Evolutionary conservation across 1,140 invertebrate species (phyloP).

Genomic region (Watersipora subatra): DNA sequence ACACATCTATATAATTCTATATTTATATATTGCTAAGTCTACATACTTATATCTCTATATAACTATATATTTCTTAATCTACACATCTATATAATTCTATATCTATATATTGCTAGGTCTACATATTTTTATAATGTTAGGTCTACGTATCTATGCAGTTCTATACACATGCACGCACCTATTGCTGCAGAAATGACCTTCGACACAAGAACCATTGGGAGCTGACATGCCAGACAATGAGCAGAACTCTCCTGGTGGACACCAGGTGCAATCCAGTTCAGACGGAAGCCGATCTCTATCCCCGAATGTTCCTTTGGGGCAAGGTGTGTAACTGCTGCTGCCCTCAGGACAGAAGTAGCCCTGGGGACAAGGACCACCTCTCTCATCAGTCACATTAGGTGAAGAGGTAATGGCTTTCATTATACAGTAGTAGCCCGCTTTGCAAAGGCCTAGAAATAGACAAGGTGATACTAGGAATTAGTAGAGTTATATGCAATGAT

Average conservation of each 20-base stretch:
- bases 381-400: slow-evolving; percentile 10
- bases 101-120: too few relatives aligned
- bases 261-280: slow-evolving; percentile 23
- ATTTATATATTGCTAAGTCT: too few relatives aligned
- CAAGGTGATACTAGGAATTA: too few relatives aligned
- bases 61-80: too few relatives aligned
- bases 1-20: too few relatives aligned
- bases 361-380: slow-evolving; percentile 26
- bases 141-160: background rate
- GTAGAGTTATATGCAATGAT: too few relatives aligned
- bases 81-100: too few relatives aligned
- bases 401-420: slow-evolving; percentile 17
- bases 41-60: too few relatives aligned
- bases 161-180: slow-evolving; percentile 5
- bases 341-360: slow-evolving; percentile 29
- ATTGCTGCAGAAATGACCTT: slow-evolving; percentile 31
- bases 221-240: slow-evolving; percentile 19
- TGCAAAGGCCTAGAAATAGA: slow-evolving; percentile 12
- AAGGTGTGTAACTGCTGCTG: slow-evolving; percentile 18
- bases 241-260: slow-evolving; percentile 30
- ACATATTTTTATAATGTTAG: too few relatives aligned
- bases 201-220: slow-evolving; percentile 24
- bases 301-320: slow-evolving; percentile 34
- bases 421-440: slow-evolving; percentile 30
- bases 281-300: slow-evolving; percentile 19